These are phyloP conservation scores for Halocaridina rubra DNA, from an alignment of 2,888 invertebrate species.

Conservation along the genomic window DNA sequence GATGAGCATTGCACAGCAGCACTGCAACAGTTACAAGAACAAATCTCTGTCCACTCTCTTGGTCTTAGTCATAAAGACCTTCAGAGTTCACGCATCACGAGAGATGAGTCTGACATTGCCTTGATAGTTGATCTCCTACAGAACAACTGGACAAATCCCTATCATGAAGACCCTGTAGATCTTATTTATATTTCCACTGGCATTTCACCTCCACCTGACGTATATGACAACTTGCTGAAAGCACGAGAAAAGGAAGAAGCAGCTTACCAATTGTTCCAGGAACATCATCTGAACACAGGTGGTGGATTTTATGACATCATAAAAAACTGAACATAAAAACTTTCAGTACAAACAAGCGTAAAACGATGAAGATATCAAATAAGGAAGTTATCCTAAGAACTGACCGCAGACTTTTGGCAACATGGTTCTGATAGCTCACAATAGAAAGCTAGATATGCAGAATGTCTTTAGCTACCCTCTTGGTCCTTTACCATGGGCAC, in stretches of 20 bases:
- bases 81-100: neutral
- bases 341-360: too few relatives aligned
- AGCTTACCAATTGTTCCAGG: too few relatives aligned
- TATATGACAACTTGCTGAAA: neutral
- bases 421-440: neutral
- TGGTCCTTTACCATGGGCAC: neutral
- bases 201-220: neutral
- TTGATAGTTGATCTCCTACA: neutral
- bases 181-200: conserved; percentile 6
- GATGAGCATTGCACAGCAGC: neutral
- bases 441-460: neutral
- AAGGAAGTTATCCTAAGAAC: neutral
- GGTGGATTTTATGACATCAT: neutral
- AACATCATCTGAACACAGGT: neutral
- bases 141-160: neutral
- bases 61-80: neutral
- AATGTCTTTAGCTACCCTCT: neutral
- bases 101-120: neutral
- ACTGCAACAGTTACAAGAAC: neutral
- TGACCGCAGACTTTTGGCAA: neutral
- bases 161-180: neutral
- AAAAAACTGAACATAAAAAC: neutral
- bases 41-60: neutral
- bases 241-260: conserved; percentile 1
- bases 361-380: neutral